Evolutionary conservation across 2,888 invertebrate species (phyloP).

Genomic region (Scaptomyza flava): DNA sequence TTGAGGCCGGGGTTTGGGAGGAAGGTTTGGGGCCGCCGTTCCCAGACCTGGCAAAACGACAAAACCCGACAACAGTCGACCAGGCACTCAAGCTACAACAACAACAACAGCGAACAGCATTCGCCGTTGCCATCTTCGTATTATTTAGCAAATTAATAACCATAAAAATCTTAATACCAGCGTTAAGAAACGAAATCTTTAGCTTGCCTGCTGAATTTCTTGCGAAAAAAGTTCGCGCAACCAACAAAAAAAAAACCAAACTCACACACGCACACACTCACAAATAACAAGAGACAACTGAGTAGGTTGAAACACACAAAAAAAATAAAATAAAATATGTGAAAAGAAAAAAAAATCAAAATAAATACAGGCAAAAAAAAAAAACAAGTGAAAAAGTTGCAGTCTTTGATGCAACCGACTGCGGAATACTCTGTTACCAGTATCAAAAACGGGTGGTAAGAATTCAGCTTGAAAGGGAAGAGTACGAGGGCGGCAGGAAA

Average conservation of each 20-base stretch:
- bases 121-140: conserved; percentile 65
- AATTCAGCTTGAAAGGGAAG: no score
- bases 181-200: conserved; percentile 74
- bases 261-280: conserved; percentile 15
- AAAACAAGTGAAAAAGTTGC: no score
- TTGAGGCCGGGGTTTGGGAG: neutral
- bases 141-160: conserved; percentile 80
- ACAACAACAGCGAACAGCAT: conserved; percentile 23
- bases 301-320: conserved; percentile 24
- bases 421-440: no score
- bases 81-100: conserved; percentile 37
- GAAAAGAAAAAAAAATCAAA: conserved; percentile 38
- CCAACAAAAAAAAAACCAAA: conserved; percentile 38
- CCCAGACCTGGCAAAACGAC: conserved; percentile 31
- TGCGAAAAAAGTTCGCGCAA: conserved; percentile 69
- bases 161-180: conserved; percentile 79
- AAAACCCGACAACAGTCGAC: conserved; percentile 32
- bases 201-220: conserved; percentile 78
- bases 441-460: no score
- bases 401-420: no score
- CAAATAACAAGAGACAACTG: conserved; percentile 40
- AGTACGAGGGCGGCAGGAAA: no score
- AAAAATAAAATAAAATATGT: conserved; percentile 3
- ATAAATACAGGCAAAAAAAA: conserved; percentile 29
- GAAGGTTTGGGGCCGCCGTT: conserved; percentile 36